A percentile compares a stretch with the other conserved stretches of the same genome.
These are phyloP conservation scores for Drosophila ironensis DNA, from an alignment of 1,140 invertebrate species.

Conservation along the genomic window DNA sequence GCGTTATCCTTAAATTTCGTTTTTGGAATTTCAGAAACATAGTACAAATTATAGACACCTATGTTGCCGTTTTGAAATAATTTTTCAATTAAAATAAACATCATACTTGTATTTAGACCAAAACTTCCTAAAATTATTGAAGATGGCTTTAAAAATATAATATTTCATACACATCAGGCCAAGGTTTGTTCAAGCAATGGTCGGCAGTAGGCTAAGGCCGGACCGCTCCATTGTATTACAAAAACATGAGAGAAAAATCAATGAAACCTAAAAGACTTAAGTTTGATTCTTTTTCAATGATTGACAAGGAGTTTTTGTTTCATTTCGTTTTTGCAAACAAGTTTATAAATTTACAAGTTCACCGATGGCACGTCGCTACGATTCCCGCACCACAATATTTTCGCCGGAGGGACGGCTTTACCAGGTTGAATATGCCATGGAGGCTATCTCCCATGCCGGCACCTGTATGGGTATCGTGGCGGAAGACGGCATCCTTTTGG, in stretches of 20 bases:
- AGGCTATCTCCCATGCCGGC: conserved; percentile 99
- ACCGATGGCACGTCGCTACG: conserved; percentile 96
- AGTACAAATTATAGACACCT: conserved; percentile 62
- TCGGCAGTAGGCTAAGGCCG: too few species aligned
- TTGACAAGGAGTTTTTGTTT: conserved; percentile 51
- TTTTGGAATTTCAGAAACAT: conserved; percentile 18
- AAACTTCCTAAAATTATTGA: too few species aligned
- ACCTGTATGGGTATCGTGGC: conserved; percentile 98
- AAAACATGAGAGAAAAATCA: too few species aligned
- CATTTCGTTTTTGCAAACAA: conserved; percentile 43
- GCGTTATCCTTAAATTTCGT: too few species aligned
- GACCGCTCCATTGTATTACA: too few species aligned
- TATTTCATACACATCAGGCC: too few species aligned
- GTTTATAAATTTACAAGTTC: conserved; percentile 34
- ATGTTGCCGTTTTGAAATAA: conserved; percentile 38
- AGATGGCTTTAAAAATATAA: too few species aligned
- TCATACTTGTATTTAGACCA: too few species aligned
- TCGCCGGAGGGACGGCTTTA: conserved; percentile 99
- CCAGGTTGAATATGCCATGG: conserved; percentile 99
- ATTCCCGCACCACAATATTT: conserved; percentile 99
- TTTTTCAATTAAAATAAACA: background rate
- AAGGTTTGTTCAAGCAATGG: too few species aligned
- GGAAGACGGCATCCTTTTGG: conserved; percentile 97
- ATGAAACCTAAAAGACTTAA: too few species aligned
- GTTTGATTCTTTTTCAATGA: conserved; percentile 7